These are phyloP conservation scores for Chloropsis cyanopogon DNA, from an alignment of 2,113 vertebrate genomes.

Conservation along the genomic window DNA sequence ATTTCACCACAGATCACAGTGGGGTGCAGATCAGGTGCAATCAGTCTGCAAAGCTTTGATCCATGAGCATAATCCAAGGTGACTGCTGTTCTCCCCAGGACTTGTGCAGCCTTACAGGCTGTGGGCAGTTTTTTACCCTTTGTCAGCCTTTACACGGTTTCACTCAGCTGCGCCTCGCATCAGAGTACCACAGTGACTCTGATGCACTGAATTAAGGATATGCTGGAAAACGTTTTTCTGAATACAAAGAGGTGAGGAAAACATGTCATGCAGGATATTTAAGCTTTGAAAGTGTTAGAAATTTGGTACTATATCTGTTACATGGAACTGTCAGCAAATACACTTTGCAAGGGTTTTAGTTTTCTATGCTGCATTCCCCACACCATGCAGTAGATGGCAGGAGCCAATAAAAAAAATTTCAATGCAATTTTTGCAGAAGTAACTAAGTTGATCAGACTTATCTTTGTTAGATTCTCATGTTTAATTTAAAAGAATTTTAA, in stretches of 20 bases:
- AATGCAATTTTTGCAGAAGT: background rate
- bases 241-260: background rate
- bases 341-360: background rate
- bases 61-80: background rate
- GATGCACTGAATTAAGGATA: background rate
- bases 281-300: background rate
- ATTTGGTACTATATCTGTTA: background rate
- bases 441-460: background rate
- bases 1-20: too few relatives aligned
- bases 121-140: background rate
- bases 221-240: background rate
- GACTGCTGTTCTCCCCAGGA: background rate
- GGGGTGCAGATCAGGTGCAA: background rate
- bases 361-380: background rate
- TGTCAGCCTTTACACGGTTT: background rate
- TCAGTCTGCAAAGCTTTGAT: background rate
- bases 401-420: constrained; percentile 7
- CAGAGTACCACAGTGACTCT: background rate
- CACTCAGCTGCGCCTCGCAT: background rate
- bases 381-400: constrained; percentile 50
- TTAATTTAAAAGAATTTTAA: constrained; percentile 35
- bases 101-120: background rate
- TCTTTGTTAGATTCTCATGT: background rate
- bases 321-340: background rate
- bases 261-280: background rate